Base-by-base conservation (phyloP, 2,797 vertebrate genomes). In the Artibeus jamaicensis region DNA sequence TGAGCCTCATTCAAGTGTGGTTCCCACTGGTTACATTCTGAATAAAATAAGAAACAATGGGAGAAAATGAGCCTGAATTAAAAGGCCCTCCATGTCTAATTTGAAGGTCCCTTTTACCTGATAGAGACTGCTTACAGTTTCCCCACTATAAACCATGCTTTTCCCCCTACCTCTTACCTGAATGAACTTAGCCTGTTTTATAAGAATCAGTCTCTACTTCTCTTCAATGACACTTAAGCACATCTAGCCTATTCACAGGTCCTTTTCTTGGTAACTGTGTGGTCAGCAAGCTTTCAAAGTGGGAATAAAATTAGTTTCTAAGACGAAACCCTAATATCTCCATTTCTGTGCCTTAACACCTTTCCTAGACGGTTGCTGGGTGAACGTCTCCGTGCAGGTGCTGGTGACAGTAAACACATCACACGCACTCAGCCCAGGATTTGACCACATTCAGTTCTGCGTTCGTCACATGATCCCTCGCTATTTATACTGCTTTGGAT, bases 401-500 rank as follows among this genome's bases (percentile, higher is more conserved):
- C 71, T 48, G 46, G n/a, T 22, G 57, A 70, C 88, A 91, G 83
- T 95, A 85, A 97, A 89, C 93, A 82, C 76, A 9, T 85, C 32
- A 5, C 21, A 16, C 0, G 5, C 46, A 81, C 88, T 76, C 71
- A 26, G 70, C 95, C 71, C 71, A 39, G 73, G 55, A 24, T 87
- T 84, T 50, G 53, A 57, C 76, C 94, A 82, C 83, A 37, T 70
- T 96, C 89, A 89, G 16, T 46, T 94, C 90, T 68, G 76, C 16
- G 86, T 14, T 62, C 79, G 90, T 97, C 97, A 97, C 46, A 48
- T 95, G 95, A 68, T 95, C 73, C 87, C 89, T 91, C 39, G 7
- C 96, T 97, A 96, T 97, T 97, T 97, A 95, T 97, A 96, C 91
- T 89, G 95, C 97, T 95, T 53, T 70, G 96, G 92, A 82, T 89